These are phyloP conservation scores for Xestia xanthographa DNA, from an alignment of 2,888 invertebrate genomes.

Conservation along the genomic window DNA sequence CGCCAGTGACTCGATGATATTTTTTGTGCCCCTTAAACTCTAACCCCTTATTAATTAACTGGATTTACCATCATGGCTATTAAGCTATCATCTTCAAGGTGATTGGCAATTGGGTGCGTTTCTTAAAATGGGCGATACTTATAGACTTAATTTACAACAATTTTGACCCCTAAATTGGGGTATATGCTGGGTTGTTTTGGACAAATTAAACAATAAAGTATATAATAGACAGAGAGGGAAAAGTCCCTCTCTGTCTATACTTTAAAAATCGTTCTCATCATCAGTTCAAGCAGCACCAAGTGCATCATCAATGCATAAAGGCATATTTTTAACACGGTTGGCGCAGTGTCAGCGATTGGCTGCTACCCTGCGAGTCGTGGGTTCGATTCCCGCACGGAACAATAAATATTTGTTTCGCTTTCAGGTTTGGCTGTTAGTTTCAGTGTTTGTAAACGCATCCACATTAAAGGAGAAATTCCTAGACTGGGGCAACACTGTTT, in stretches of 20 bases:
- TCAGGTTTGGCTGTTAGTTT: background rate
- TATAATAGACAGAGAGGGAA: background rate
- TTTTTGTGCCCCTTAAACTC: background rate
- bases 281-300: too few relatives aligned
- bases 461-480: too few relatives aligned
- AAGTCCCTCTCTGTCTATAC: too few relatives aligned
- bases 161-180: background rate
- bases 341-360: background rate
- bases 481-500: too few relatives aligned
- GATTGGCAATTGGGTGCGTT: background rate
- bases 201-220: too few relatives aligned
- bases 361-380: background rate
- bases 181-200: background rate
- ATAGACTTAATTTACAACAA: background rate
- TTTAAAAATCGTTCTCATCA: too few relatives aligned
- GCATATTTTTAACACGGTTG: background rate
- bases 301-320: background rate
- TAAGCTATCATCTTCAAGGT: background rate
- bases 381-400: background rate
- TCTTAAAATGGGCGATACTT: background rate
- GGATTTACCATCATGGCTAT: background rate
- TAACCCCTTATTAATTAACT: background rate
- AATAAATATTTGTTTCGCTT: background rate
- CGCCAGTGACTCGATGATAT: background rate
- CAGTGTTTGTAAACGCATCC: background rate